These are phyloP conservation scores for Papilio dardanus DNA, from an alignment of 1,140 invertebrate genomes.

Conservation along the genomic window DNA sequence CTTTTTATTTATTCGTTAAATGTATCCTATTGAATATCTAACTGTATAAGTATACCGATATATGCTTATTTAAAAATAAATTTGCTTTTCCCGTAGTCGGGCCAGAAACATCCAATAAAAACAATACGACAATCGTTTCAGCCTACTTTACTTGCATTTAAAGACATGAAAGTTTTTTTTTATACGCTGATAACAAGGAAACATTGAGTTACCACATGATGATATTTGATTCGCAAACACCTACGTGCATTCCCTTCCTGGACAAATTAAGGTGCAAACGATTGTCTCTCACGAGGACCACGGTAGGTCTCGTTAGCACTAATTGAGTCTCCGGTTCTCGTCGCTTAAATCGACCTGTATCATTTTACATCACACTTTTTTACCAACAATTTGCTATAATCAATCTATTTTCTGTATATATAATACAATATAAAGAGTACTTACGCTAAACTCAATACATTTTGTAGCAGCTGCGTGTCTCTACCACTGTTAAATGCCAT, in stretches of 20 bases:
- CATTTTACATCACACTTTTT: background rate
- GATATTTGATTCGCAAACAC: constrained; percentile 15
- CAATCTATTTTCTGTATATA: background rate
- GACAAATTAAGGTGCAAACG: constrained; percentile 19
- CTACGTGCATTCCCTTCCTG: constrained; percentile 19
- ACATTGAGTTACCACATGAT: constrained; percentile 12
- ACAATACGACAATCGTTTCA: background rate
- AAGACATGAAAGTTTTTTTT: constrained; percentile 14
- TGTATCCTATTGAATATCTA: background rate
- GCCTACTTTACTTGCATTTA: background rate
- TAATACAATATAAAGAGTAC: background rate
- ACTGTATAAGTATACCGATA: background rate
- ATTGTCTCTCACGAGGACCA: constrained; percentile 1
- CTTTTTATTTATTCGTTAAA: background rate
- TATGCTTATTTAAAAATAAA: background rate
- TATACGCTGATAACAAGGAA: constrained; percentile 17
- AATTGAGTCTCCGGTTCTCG: constrained; percentile 14
- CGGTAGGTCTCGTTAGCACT: background rate
- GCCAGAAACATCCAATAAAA: background rate
- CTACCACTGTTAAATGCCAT: background rate
- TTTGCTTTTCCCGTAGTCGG: background rate
- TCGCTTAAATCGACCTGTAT: background rate
- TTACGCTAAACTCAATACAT: background rate
- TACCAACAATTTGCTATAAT: background rate
- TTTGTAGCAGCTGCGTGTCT: constrained; percentile 15